Evolutionary conservation across 1,140 invertebrate genomes (phyloP), one percentile per base, ranked within the genome.

Genomic region (Parasteatoda tepidariorum): DNA sequence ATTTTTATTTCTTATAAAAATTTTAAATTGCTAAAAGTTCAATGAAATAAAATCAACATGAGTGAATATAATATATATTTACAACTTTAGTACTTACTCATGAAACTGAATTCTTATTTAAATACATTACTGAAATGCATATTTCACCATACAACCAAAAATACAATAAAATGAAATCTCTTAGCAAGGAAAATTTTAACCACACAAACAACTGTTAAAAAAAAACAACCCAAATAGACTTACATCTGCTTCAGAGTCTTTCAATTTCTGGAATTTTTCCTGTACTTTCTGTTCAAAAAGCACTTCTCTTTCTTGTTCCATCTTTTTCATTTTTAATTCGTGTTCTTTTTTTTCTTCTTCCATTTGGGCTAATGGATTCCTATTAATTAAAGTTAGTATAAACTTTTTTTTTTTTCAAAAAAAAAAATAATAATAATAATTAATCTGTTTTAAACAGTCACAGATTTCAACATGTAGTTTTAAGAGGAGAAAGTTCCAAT

Each of bases 301-400:
- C 91, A 98, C 96, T 89, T 99, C 95, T 94, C 97, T 97, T 89
- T 98, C 97, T 67, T 92, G 92, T 88, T 97, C 95, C 94, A 98
- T 97, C 89, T 97, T 97, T 88, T 96, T 96, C 93, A 99, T 97
- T 90, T 98, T 98, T 55, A 93, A 91, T 88, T 98, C 96, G 87
- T 98, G 97, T 87, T 98, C 97, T 75, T 95, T 93, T 88, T 98
- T 98, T 88, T 99, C 97, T 88, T 98, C 97, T 89, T 98, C 97
- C 94, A 99, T 96, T 89, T 98, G 97, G 84, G 96, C 95, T 85
- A 99, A 90, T 64, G 97, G 97, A 92, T 98, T 98, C 93, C 95
- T 97, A 89, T 97, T 97, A 59, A 6, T 59, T n/a, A 59, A 59
- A 24, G 0, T 30, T 30, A 13, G 28, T 28, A 64, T 30, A 30